phyloP scores from a whole-genome alignment of 1,140 invertebrate species.

The Habropoda laboriosa region DNA sequence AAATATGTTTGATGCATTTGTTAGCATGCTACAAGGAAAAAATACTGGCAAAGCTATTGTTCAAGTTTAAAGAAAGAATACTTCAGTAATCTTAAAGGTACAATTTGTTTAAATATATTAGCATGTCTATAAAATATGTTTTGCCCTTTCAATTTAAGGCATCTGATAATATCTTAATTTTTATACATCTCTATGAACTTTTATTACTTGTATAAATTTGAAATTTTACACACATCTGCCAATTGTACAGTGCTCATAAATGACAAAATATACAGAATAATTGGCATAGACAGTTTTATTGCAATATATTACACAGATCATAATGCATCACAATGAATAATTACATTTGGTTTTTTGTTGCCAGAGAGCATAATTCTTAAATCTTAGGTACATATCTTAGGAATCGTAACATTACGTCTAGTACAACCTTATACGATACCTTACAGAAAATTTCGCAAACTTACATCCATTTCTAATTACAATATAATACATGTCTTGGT shows the following conservation, averaged over 20 bases:
- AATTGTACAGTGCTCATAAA: not conserved
- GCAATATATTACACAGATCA: slow-evolving; percentile 77
- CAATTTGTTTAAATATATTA: not conserved
- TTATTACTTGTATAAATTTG: not conserved
- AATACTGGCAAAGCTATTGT: slow-evolving; percentile 87
- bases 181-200: not conserved
- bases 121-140: too few relatives aligned
- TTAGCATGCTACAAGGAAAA: slow-evolving; percentile 84
- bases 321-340: slow-evolving; percentile 76
- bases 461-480: slow-evolving; percentile 79
- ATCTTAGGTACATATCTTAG: slow-evolving; percentile 61
- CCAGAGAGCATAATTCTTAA: slow-evolving; percentile 42
- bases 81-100: too few relatives aligned
- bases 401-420: slow-evolving; percentile 70
- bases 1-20: slow-evolving; percentile 85
- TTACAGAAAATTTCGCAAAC: slow-evolving; percentile 69
- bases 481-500: slow-evolving; percentile 76
- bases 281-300: slow-evolving; percentile 72
- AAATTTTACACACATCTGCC: not conserved
- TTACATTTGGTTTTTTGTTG: slow-evolving; percentile 70
- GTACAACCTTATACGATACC: slow-evolving; percentile 67
- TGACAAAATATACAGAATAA: slow-evolving; percentile 7
- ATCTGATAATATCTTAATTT: too few relatives aligned
- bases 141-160: too few relatives aligned
- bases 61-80: slow-evolving; percentile 70